These are phyloP conservation scores for Drymodes brunneopygia DNA, from an alignment of 2,113 vertebrate genomes.

Conservation along the genomic window DNA sequence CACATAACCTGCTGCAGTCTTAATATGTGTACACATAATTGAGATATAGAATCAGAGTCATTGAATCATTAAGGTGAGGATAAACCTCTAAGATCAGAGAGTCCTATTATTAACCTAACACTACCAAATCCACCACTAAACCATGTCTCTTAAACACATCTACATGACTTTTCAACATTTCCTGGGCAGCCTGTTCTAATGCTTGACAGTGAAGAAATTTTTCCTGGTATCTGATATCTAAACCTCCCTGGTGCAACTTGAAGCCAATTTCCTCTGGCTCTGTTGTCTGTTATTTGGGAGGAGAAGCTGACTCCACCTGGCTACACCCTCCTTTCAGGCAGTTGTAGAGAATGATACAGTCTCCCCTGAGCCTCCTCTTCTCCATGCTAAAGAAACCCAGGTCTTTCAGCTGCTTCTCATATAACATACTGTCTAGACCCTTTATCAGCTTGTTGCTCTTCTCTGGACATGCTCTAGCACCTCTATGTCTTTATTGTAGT, in stretches of 20 bases:
- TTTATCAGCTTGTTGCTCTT: neutral
- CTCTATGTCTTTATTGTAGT: too few species aligned
- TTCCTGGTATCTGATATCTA: neutral
- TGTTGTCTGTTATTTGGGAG: neutral
- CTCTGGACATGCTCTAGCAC: neutral
- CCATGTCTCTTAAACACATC: neutral
- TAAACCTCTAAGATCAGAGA: accelerated
- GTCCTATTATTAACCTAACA: neutral
- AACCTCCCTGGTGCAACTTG: neutral
- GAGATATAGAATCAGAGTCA: neutral
- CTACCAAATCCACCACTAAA: neutral
- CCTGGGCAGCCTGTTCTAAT: neutral
- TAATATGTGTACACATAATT: neutral
- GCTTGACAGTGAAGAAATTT: neutral
- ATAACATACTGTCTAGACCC: neutral
- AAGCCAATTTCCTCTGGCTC: neutral
- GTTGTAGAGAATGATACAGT: neutral
- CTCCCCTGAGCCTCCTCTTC: neutral
- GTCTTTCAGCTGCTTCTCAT: neutral
- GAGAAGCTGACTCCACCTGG: neutral
- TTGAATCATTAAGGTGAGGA: neutral
- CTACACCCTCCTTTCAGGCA: neutral
- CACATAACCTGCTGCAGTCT: neutral
- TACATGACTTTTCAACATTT: neutral
- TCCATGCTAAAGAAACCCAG: neutral